A percentile compares a stretch with the other conserved stretches of the same genome.
phyloP scores from a whole-genome alignment of 2,797 vertebrate species.

The Sphenodon punctatus region DNA sequence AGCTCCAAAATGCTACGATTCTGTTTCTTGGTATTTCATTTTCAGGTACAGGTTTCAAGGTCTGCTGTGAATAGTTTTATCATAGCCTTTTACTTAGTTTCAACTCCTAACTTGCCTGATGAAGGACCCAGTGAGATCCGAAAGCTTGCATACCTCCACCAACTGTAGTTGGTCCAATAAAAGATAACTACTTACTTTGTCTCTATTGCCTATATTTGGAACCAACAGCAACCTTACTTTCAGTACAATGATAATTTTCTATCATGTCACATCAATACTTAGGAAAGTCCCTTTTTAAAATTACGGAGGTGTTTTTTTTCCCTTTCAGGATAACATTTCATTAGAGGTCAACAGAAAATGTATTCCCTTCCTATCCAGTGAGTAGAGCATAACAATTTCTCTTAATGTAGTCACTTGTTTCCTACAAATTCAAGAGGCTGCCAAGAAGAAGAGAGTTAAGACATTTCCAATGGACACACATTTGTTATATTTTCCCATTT shows the following conservation, averaged over 20 bases:
- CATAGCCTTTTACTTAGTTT: too few relatives aligned
- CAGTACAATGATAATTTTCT: not conserved
- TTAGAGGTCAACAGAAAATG: not conserved
- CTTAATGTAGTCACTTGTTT: not conserved
- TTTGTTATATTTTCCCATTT: not conserved
- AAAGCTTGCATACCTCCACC: too few relatives aligned
- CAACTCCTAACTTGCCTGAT: too few relatives aligned
- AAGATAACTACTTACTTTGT: too few relatives aligned
- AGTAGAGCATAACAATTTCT: not conserved
- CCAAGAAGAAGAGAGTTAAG: not conserved
- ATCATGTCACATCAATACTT: not conserved
- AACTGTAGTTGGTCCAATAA: too few relatives aligned
- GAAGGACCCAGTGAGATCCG: too few relatives aligned
- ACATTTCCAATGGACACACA: not conserved
- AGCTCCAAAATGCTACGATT: too few relatives aligned
- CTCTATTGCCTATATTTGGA: too few relatives aligned
- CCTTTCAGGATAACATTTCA: constrained; percentile 17
- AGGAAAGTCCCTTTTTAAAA: constrained; percentile 32
- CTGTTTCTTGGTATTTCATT: too few relatives aligned
- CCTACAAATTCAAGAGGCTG: not conserved
- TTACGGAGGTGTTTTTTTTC: not conserved
- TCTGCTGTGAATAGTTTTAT: too few relatives aligned
- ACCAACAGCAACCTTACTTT: too few relatives aligned
- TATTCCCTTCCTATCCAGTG: constrained; percentile 9
- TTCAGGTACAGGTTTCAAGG: too few relatives aligned